Percentiles rank a stretch among this genome's conserved stretches.
Evolutionary conservation across 2,113 vertebrate species (phyloP).

Genomic region (Narcine bancroftii): DNA sequence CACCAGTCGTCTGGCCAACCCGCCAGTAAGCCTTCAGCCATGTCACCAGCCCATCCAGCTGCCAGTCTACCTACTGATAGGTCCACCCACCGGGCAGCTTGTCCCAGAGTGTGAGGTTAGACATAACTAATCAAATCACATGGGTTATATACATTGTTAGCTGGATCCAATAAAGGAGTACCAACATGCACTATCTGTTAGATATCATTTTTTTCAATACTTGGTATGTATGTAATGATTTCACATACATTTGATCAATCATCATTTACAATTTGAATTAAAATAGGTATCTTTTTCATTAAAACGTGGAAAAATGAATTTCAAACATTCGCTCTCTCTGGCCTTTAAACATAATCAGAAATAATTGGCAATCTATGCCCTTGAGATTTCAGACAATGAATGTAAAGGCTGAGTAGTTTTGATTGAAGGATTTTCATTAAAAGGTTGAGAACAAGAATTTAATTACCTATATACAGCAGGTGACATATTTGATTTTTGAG

Average conservation of each 20-base stretch:
- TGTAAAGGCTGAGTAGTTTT: conserved; percentile 51
- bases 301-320: conserved; percentile 54
- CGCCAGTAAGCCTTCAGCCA: no score
- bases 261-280: conserved; percentile 41
- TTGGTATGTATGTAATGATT: conserved; percentile 50
- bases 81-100: no score
- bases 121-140: not conserved
- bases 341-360: conserved; percentile 54
- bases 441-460: conserved; percentile 51
- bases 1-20: no score
- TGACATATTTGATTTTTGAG: conserved; percentile 49
- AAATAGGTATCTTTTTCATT: conserved; percentile 48
- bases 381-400: conserved; percentile 58
- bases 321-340: conserved; percentile 52
- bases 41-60: no score
- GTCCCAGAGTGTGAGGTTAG: no score
- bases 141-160: conserved; percentile 67
- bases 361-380: conserved; percentile 55
- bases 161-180: conserved; percentile 83
- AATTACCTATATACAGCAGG: conserved; percentile 45
- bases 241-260: conserved; percentile 41
- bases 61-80: no score
- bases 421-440: conserved; percentile 65
- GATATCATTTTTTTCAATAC: conserved; percentile 70
- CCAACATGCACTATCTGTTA: conserved; percentile 71